Base-by-base conservation (phyloP, 92 coral and sea anemone species). In the Epizoanthus ramosus region DNA sequence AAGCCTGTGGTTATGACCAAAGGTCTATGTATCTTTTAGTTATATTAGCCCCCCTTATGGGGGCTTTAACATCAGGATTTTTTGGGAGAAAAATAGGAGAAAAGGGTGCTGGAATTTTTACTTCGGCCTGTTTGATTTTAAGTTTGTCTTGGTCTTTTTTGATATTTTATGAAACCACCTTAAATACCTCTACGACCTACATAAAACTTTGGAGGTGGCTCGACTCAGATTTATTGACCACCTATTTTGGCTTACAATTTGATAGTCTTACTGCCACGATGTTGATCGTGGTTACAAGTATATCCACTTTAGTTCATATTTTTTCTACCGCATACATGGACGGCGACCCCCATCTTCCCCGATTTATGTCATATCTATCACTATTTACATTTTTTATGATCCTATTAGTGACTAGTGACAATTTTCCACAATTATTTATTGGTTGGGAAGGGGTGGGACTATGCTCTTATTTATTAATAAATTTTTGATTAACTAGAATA, bases 391-490 rank as follows among this genome's bases (percentile, higher is more conserved):
- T 91, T 88, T 93, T 93, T 72, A 93, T 93, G 97, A 81, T 90
- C 68, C 22, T 93, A 47, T 88, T 93, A 74, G 97, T 93, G 13
- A 90, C 92, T 80, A 93, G 97, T 76, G 90, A 91, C 69, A 93
- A 93, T 86, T 93, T 79, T 61, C 85, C 85, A 71, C 97, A 93
- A 72, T 80, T 93, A 80, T 93, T 93, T 88, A 88, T 93, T 75
- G 97, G 97, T 70, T 93, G 97, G 83, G 97, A 93, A 85, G 97
- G 94, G 39, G 97, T 93, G 69, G 97, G 97, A 69, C 74, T 93
- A 24, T 91, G 94, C 66, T 93, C 97, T 74, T 93, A 88, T 84
- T 80, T 93, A 76, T 81, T 93, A 80, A 93, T 93, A 66, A 88
- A 86, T 73, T 93, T 93, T 91, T 93, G 97, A 77, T 84, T 88